These are phyloP conservation scores for Helarctos malayanus DNA, from an alignment of 2,797 vertebrate genomes.

Conservation along the genomic window DNA sequence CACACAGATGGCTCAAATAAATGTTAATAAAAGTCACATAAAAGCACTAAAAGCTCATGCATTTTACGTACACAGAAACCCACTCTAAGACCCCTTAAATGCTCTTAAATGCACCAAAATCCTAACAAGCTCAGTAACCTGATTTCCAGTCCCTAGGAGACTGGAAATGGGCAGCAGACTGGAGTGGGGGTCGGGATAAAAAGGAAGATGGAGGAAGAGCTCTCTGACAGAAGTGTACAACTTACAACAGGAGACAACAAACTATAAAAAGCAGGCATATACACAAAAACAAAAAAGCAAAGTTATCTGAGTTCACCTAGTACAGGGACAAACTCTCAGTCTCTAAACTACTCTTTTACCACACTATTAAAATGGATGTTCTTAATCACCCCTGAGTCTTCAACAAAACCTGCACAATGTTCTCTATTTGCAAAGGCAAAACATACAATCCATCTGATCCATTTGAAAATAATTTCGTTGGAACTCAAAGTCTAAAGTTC, in stretches of 20 bases:
- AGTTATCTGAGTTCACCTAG: background rate
- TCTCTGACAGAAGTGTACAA: background rate
- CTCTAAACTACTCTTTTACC: background rate
- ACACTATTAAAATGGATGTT: background rate
- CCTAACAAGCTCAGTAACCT: background rate
- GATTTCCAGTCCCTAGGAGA: background rate
- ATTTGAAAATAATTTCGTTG: slow-evolving; percentile 30
- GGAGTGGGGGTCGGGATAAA: background rate
- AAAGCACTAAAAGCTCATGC: slow-evolving; percentile 51
- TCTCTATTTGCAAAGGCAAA: slow-evolving; percentile 40
- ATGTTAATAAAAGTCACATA: background rate
- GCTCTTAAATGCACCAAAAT: slow-evolving; percentile 42
- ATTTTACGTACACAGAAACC: background rate
- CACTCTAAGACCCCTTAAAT: background rate
- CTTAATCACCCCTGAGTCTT: background rate
- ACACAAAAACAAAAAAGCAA: background rate
- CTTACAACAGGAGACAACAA: background rate
- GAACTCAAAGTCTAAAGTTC: slow-evolving; percentile 44
- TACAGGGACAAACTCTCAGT: background rate
- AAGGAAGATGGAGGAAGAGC: background rate
- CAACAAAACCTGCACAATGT: background rate
- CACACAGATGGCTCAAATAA: background rate
- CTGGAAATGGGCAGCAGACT: background rate
- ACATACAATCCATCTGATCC: background rate
- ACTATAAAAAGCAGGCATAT: background rate